Evolutionary conservation across 1,140 invertebrate species (phyloP), one percentile per base, ranked within the genome.

Genomic region (Plectrocnemia conspersa): DNA sequence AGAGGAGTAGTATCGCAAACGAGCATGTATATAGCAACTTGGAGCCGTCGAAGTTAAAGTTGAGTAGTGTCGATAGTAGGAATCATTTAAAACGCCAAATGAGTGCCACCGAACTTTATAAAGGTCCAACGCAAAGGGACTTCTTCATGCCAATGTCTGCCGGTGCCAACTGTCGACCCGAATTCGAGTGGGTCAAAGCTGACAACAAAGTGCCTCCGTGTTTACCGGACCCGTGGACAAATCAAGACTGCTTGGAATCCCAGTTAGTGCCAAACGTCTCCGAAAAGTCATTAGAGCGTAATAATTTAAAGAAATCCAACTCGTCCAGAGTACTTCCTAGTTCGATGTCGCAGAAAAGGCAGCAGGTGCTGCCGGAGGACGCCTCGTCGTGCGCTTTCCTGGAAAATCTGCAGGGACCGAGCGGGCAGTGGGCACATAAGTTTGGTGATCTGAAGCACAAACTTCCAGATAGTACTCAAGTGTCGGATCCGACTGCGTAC

Each of bases 181-280:
- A 61, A n/a, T 61, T 61, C 21, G 41, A 61, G 19, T 61, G 59
- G 55, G 22, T 33, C 32, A 16, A 36, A 22, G 22, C 50, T 38
- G 40, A 54, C 24, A 32, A 29, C 24, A 25, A 50, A 61, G 54
- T 53, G 54, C 54, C 54, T 49, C 32, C 23, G 5, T 23, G 11
- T 13, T 16, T 35, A 38, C 33, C 40, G 13, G 44, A 56, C 21
- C 42, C 50, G 19, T 22, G 44, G 6, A 49, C 24, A 40, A 29
- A 50, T 45, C 54, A 19, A n/a, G 52, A 61, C 50, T 57, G 54
- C 35, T 46, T 41, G 52, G 59, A 61, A 47, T 52, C 55, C 52
- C 59, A 57, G 38, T 23, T 52, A 61, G 59, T 61, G 59, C 59
- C 59, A 61, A 61, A 61, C 55, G 52, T 55, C 29, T 40, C 52